A percentile compares a stretch with the other conserved stretches of the same genome.
Conservation (phyloP, 2,888 invertebrate genomes). For the Ommatoiulus sabulosus region DNA sequence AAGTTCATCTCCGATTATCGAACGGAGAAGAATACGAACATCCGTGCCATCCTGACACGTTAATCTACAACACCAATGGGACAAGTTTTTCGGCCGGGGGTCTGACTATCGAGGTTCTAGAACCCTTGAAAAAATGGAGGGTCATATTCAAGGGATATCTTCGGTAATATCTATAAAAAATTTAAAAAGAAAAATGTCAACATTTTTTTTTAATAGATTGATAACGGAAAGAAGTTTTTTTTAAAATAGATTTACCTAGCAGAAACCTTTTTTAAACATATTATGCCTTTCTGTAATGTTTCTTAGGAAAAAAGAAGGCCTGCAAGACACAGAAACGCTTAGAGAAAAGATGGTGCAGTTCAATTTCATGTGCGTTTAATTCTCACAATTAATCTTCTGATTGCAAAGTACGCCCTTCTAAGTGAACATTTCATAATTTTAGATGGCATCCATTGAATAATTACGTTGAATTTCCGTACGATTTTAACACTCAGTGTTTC, state of each 20-base stretch:
- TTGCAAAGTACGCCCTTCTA: background rate
- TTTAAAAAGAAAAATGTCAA: background rate
- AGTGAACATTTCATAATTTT: background rate
- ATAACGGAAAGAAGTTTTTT: too few relatives aligned
- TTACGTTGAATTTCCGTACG: slow-evolving; percentile 6
- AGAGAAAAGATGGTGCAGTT: slow-evolving; percentile 9
- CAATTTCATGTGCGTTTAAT: slow-evolving; percentile 6
- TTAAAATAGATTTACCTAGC: too few relatives aligned
- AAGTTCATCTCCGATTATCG: background rate
- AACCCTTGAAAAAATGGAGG: slow-evolving; percentile 74
- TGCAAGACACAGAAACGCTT: background rate
- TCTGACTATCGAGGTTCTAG: slow-evolving; percentile 74
- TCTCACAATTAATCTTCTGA: background rate
- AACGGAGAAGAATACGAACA: slow-evolving; percentile 67
- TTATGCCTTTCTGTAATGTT: background rate
- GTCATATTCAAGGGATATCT: slow-evolving; percentile 79
- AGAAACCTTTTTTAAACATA: too few relatives aligned
- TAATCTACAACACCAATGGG: slow-evolving; percentile 66
- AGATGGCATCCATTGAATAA: slow-evolving; percentile 24
- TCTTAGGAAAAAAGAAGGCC: background rate
- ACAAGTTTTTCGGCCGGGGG: slow-evolving; percentile 64
- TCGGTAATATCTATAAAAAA: slow-evolving; percentile 64
- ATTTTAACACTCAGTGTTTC: background rate
- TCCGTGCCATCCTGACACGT: slow-evolving; percentile 73
- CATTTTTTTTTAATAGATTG: background rate